These are phyloP conservation scores for Ailurus styani DNA, from an alignment of 2,113 vertebrate genomes.

Conservation along the genomic window DNA sequence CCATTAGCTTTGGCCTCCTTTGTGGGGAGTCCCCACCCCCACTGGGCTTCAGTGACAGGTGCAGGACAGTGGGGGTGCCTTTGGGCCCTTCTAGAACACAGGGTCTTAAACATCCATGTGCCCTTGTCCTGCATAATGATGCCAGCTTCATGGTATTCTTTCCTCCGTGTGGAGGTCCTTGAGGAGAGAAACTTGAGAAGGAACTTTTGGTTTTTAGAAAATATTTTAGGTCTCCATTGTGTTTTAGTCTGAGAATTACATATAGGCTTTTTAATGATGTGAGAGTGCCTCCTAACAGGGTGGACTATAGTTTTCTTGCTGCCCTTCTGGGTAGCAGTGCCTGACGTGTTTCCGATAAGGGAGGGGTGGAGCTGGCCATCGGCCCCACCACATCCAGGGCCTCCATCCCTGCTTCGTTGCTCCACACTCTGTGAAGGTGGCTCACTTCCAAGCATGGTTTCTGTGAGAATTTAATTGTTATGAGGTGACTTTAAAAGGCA, in stretches of 20 bases:
- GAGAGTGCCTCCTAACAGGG: background rate
- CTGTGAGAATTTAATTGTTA: background rate
- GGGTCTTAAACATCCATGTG: background rate
- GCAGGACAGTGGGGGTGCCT: background rate
- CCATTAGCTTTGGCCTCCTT: background rate
- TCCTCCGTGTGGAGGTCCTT: background rate
- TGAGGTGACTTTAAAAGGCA: background rate
- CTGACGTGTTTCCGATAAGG: background rate
- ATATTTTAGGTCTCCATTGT: background rate
- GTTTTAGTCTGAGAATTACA: background rate
- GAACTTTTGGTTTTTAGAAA: background rate
- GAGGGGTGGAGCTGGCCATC: accelerated
- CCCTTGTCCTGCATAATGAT: background rate
- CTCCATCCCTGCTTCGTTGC: accelerated
- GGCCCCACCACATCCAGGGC: accelerated
- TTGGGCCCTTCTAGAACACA: background rate
- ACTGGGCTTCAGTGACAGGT: background rate
- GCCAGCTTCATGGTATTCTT: accelerated
- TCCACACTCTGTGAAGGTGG: background rate
- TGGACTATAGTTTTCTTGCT: background rate
- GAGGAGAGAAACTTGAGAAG: background rate
- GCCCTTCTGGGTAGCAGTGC: too few relatives aligned
- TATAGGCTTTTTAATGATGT: background rate
- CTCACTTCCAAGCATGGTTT: background rate
- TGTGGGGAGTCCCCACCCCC: background rate